Conservation (phyloP, 2,888 invertebrate genomes). For the Keiferia lycopersicella region DNA sequence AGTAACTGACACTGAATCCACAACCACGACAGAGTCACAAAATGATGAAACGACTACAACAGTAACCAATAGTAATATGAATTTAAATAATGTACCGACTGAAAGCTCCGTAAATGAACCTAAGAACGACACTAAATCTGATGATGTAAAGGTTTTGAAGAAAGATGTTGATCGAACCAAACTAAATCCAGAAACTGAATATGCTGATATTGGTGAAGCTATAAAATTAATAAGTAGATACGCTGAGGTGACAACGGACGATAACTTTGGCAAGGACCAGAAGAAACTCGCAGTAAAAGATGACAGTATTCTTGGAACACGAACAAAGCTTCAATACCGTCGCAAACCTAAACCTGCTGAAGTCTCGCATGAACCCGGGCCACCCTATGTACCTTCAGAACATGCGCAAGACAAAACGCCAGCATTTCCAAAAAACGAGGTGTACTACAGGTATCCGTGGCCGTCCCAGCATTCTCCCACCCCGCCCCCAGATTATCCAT, state of each 20-base stretch:
- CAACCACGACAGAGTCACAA: slow-evolving; percentile 18
- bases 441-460: slow-evolving; percentile 70
- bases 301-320: slow-evolving; percentile 68
- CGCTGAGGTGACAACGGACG: slow-evolving; percentile 76
- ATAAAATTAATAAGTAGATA: slow-evolving; percentile 76
- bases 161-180: slow-evolving; percentile 61
- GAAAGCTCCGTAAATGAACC: not conserved
- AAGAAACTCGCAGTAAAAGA: slow-evolving; percentile 59
- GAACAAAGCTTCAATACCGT: slow-evolving; percentile 71
- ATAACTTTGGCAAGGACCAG: slow-evolving; percentile 69
- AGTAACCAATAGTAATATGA: slow-evolving; percentile 9
- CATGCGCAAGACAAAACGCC: slow-evolving; percentile 8
- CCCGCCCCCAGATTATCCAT: slow-evolving; percentile 70
- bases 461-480: slow-evolving; percentile 63
- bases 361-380: slow-evolving; percentile 25
- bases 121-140: slow-evolving; percentile 27
- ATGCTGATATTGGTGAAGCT: slow-evolving; percentile 75
- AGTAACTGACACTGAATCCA: slow-evolving; percentile 35
- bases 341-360: slow-evolving; percentile 61
- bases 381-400: not conserved
- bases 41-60: not conserved
- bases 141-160: slow-evolving; percentile 46
- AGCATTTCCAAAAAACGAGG: slow-evolving; percentile 49
- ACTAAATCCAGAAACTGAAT: slow-evolving; percentile 73
- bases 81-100: slow-evolving; percentile 35